phyloP scores from a whole-genome alignment of 2,888 invertebrate species.

The Cartodere bifasciata region DNA sequence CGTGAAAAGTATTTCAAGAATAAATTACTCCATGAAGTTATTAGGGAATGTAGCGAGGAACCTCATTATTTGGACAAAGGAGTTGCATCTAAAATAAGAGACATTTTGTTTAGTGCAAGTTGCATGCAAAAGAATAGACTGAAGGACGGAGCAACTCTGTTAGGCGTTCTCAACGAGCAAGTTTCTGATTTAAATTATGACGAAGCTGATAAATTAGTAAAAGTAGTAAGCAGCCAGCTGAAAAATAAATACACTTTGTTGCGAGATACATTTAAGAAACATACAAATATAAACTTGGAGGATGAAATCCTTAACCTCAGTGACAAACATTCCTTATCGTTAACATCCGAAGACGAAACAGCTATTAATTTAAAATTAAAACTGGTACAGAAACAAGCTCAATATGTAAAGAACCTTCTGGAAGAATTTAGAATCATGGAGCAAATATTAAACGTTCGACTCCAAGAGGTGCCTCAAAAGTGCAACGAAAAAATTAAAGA shows the following conservation, averaged over 20 bases:
- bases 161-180: constrained; percentile 9
- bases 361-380: constrained; percentile 28
- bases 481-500: constrained; percentile 28
- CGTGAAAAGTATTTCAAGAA: constrained; percentile 21
- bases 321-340: neutral
- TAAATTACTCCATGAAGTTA: constrained; percentile 22
- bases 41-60: constrained; percentile 20
- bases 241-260: constrained; percentile 3
- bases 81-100: constrained; percentile 21
- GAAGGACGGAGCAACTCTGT: constrained; percentile 17
- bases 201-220: constrained; percentile 7
- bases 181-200: constrained; percentile 4
- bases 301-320: constrained; percentile 1
- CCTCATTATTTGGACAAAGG: constrained; percentile 16
- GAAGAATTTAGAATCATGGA: constrained; percentile 26
- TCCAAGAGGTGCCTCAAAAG: constrained; percentile 24
- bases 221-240: constrained; percentile 4
- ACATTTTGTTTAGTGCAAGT: constrained; percentile 20
- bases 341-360: constrained; percentile 17
- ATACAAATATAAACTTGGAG: constrained; percentile 7
- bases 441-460: constrained; percentile 29
- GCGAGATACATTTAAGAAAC: constrained; percentile 5
- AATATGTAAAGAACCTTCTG: constrained; percentile 28
- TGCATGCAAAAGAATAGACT: constrained; percentile 17
- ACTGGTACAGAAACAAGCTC: constrained; percentile 27